phyloP scores from a whole-genome alignment of 2,113 vertebrate species.

The Trichechus manatus region DNA sequence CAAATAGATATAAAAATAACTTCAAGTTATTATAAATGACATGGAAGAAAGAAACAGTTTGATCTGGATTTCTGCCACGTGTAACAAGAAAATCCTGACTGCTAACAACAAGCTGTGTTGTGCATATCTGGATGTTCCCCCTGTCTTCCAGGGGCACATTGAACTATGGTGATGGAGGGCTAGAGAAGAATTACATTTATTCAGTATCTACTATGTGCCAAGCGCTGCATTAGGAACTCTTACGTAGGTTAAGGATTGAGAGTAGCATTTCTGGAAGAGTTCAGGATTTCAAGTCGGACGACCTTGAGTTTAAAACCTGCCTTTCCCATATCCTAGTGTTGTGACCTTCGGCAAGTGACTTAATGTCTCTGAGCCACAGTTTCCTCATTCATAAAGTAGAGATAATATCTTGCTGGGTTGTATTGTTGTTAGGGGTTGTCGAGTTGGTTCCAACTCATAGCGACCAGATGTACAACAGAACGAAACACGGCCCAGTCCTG shows the following conservation, averaged over 20 bases:
- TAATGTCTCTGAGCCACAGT: neutral
- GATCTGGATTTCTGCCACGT: neutral
- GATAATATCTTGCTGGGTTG: neutral
- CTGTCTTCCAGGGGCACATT: neutral
- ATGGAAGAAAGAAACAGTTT: neutral
- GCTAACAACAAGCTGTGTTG: neutral
- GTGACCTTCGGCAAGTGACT: neutral
- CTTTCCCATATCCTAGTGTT: neutral
- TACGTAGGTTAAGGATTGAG: neutral
- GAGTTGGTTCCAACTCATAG: no score
- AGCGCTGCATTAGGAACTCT: neutral
- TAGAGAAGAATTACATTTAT: neutral
- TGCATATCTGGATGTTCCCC: neutral
- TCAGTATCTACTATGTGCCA: neutral
- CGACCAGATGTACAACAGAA: no score
- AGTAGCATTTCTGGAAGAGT: neutral
- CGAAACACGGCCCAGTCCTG: no score
- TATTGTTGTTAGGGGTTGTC: no score
- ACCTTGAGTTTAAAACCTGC: neutral
- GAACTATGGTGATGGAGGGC: rapidly evolving
- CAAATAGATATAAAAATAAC: neutral
- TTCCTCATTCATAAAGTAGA: neutral
- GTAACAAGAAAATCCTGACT: neutral
- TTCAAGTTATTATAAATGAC: neutral
- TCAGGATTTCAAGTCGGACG: neutral